phyloP scores from a whole-genome alignment of 2,113 vertebrate species.

The Nyctereutes procyonoides region DNA sequence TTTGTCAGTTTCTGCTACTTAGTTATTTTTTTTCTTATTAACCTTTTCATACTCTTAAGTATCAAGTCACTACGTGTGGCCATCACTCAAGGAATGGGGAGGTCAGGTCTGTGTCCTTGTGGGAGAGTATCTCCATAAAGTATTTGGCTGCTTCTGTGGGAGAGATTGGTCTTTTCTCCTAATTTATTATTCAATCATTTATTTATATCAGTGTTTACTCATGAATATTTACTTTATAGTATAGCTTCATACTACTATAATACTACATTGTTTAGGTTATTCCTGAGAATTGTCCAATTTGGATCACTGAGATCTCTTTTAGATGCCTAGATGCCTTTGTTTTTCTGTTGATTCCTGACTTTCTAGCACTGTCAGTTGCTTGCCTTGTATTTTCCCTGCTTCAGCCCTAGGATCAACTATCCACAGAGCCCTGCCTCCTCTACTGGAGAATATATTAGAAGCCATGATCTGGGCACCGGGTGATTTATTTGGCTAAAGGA shows the following conservation, averaged over 20 bases:
- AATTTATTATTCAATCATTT: background rate
- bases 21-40: background rate
- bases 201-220: background rate
- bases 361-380: background rate
- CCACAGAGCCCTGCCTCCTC: background rate
- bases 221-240: background rate
- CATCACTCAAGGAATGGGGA: background rate
- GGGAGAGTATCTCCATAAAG: background rate
- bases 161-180: background rate
- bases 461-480: background rate
- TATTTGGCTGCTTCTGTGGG: background rate
- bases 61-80: background rate
- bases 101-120: background rate
- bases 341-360: background rate
- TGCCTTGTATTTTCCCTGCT: background rate
- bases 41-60: background rate
- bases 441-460: background rate
- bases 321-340: background rate
- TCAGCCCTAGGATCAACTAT: background rate
- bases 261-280: background rate
- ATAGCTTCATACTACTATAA: background rate
- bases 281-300: background rate
- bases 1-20: background rate
- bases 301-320: background rate
- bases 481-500: background rate